Conservation (phyloP, 2,888 invertebrate genomes). For the Schizotus pectinicornis region DNA sequence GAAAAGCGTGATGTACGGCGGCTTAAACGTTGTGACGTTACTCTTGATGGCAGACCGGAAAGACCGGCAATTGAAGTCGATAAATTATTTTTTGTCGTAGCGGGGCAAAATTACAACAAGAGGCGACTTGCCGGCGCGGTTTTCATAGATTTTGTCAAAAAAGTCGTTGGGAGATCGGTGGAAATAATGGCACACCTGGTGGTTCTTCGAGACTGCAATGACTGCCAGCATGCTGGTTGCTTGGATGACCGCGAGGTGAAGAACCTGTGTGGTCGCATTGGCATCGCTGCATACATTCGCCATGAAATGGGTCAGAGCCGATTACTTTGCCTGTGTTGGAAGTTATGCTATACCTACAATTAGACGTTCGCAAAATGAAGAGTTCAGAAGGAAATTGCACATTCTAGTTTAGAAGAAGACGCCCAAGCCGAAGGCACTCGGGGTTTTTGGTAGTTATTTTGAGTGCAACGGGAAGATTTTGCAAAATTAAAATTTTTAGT, state of each 20-base stretch:
- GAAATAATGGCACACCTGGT: constrained; percentile 7
- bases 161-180: constrained; percentile 1
- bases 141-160: too few species aligned
- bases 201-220: neutral
- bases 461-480: too few species aligned
- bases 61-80: constrained; percentile 14
- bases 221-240: constrained; percentile 11
- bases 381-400: too few species aligned
- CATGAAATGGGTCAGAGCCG: constrained; percentile 40
- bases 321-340: constrained; percentile 23
- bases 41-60: constrained; percentile 23
- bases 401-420: too few species aligned
- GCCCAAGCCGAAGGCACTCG: too few species aligned
- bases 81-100: constrained; percentile 17
- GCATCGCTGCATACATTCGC: constrained; percentile 34
- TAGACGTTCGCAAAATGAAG: too few species aligned
- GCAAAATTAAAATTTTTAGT: too few species aligned
- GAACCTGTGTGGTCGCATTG: constrained; percentile 40
- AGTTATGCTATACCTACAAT: too few species aligned
- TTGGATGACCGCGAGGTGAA: constrained; percentile 39
- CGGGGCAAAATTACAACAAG: neutral
- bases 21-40: constrained; percentile 21
- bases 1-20: neutral
- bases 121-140: too few species aligned
- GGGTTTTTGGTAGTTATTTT: too few species aligned